Evolutionary conservation across 2,797 vertebrate genomes (phyloP).

Genomic region (Champsocephalus esox): DNA sequence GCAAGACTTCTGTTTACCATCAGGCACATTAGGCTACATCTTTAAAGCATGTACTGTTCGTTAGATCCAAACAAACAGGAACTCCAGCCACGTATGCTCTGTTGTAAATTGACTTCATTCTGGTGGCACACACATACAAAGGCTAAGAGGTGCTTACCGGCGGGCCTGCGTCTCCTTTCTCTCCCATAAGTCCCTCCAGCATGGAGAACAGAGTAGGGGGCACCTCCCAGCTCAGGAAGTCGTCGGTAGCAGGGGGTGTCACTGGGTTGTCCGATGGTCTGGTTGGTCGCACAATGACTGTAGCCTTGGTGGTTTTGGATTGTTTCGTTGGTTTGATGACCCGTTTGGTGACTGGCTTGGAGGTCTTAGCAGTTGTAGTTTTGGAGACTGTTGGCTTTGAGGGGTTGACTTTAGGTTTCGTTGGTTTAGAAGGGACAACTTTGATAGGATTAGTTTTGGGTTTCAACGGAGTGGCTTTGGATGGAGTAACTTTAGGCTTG

Average conservation of each 20-base stretch:
- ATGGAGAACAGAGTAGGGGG: conserved; percentile 88
- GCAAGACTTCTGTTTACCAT: neutral
- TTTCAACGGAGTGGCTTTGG: conserved; percentile 72
- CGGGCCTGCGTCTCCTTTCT: conserved; percentile 92
- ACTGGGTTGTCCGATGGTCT: conserved; percentile 73
- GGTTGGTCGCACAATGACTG: conserved; percentile 66
- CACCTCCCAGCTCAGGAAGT: conserved; percentile 87
- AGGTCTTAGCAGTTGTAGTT: conserved; percentile 58
- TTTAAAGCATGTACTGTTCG: neutral
- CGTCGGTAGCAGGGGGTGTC: conserved; percentile 85
- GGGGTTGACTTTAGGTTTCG: conserved; percentile 61
- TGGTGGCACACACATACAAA: conserved; percentile 19
- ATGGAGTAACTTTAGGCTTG: conserved; percentile 66
- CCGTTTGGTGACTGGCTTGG: conserved; percentile 61
- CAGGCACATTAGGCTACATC: neutral
- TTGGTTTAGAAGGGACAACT: conserved; percentile 60
- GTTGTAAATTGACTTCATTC: neutral
- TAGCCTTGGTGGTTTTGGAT: conserved; percentile 64
- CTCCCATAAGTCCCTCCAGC: conserved; percentile 85
- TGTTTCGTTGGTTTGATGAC: conserved; percentile 70
- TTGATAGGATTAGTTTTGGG: conserved; percentile 66
- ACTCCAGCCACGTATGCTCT: neutral
- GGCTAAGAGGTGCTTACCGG: conserved; percentile 83
- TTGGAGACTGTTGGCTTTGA: conserved; percentile 69
- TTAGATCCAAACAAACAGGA: neutral